Percentiles rank a stretch among this genome's conserved stretches.
Conservation (phyloP, 37 sponge, comb jelly and placozoan genomes). For the Bolinopsis microptera region DNA sequence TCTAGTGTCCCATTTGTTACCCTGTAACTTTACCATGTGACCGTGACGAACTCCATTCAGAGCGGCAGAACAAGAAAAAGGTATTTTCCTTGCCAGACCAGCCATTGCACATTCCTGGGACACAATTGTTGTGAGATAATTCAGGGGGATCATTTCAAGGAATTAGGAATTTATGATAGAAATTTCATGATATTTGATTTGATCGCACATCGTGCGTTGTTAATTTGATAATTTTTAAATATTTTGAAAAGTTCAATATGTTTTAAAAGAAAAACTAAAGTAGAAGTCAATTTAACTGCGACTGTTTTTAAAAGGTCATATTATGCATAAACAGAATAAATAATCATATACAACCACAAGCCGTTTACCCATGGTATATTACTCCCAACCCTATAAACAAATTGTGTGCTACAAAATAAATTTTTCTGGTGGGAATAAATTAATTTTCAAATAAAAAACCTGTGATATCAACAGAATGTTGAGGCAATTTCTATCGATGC, state of each 20-base stretch:
- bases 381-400: background rate
- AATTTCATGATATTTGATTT: too few species aligned
- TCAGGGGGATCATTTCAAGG: too few species aligned
- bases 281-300: background rate
- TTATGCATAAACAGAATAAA: background rate
- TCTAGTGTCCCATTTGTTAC: background rate
- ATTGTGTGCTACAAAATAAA: background rate
- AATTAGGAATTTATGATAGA: too few species aligned
- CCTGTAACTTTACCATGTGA: constrained; percentile 16
- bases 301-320: background rate
- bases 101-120: background rate
- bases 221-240: too few species aligned
- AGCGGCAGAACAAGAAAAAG: background rate
- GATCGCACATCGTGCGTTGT: too few species aligned
- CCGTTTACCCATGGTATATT: background rate
- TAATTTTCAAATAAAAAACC: background rate
- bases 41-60: background rate
- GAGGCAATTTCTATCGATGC: too few species aligned
- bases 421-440: background rate
- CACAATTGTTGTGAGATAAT: too few species aligned
- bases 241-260: too few species aligned
- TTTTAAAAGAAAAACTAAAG: too few species aligned
- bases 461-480: too few species aligned
- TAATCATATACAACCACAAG: background rate
- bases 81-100: background rate